Base-by-base conservation (phyloP, 1,140 invertebrate species). In the Drosophila lacteicornis region DNA sequence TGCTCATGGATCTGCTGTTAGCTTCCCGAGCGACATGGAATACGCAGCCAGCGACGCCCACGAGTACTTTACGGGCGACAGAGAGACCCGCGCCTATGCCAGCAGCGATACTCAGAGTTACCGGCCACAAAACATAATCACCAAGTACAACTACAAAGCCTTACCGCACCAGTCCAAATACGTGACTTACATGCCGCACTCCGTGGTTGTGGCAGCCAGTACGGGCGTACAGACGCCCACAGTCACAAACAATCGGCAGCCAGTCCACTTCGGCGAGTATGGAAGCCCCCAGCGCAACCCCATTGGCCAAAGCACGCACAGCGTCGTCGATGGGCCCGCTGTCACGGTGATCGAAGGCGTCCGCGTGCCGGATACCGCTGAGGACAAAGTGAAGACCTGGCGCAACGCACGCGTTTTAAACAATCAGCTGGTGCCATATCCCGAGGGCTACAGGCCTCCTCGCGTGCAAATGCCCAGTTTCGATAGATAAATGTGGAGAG, bases 371-470 rank as follows among this genome's bases (percentile, higher is more conserved):
- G 97, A 98, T 78, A 96, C 97, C 60, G 96, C 97, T 49, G 95
- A 95, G 49, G 97, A 98, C 80, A 95, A 95, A 62, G 91, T 94
- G 12, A 96, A 96, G 83, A 96, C 95, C 2, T 98, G 97, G 97
- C 94, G 97, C 53, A 98, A 98, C 92, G 97, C 97, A 0, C 93
- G 97, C 65, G 96, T 98, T 2, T 96, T 98, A 27, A 97, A 98
- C 80, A 96, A 96, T 47, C 95, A 96, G 91, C 85, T 97, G 60
- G 92, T 97, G 27, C 95, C 95, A 50, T 96, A 96, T 81, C 95
- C 95, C 49, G 94, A 95, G 77, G 95, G 95, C 13, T 96, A 95
- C 68, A 94, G 94, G 83, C 95, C 95, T 69, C 94, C 94, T 12
- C 94, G 94, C 65, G 95, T 90, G 3, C 84, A 92, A 68, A 91